phyloP scores from a whole-genome alignment of 2,888 invertebrate species.

The Drosophila yooni region DNA sequence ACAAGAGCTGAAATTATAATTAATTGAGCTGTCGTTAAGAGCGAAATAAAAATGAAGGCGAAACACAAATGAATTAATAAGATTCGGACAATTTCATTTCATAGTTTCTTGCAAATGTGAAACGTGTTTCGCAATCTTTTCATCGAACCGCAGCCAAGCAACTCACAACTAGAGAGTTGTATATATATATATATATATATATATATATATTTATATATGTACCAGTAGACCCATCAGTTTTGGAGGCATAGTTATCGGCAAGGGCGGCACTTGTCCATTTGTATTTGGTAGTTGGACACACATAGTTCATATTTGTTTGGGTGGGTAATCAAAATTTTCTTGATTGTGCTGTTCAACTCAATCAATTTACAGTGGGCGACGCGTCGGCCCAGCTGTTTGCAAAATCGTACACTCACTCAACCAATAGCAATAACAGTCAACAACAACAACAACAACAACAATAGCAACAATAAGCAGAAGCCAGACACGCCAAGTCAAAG shows the following conservation, averaged over 20 bases:
- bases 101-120: conserved; percentile 33
- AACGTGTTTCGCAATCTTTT: conserved; percentile 58
- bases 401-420: conserved; percentile 41
- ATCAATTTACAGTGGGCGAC: conserved; percentile 57
- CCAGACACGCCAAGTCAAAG: conserved; percentile 23
- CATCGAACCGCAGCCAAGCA: conserved; percentile 3
- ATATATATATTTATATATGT: neutral
- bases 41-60: conserved; percentile 38
- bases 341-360: conserved; percentile 43
- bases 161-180: conserved; percentile 6
- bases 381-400: conserved; percentile 38
- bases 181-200: neutral
- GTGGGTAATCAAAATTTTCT: conserved; percentile 42
- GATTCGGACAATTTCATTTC: conserved; percentile 38
- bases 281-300: conserved; percentile 30
- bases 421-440: conserved; percentile 34
- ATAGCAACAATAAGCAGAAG: conserved; percentile 9
- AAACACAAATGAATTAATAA: conserved; percentile 42
- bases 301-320: conserved; percentile 50
- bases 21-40: conserved; percentile 57
- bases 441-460: conserved; percentile 21
- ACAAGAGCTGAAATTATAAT: conserved; percentile 44
- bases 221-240: neutral
- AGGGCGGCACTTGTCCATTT: conserved; percentile 38
- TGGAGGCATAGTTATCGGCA: conserved; percentile 10